These are phyloP conservation scores for Epinotia bilunana DNA, from an alignment of 2,888 invertebrate species.

Conservation along the genomic window DNA sequence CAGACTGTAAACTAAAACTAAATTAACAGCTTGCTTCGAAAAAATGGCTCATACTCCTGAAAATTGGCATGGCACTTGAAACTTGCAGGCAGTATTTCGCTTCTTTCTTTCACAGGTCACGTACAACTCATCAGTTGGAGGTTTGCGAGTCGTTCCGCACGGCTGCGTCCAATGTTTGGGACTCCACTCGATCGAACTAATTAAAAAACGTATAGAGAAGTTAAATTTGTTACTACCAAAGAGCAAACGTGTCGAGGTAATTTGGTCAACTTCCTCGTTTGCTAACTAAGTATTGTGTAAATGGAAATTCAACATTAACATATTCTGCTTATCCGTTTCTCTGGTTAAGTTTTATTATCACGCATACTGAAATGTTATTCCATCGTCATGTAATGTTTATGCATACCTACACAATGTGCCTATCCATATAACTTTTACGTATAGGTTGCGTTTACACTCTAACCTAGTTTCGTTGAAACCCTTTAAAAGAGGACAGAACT, in stretches of 20 bases:
- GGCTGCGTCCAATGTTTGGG: constrained; percentile 37
- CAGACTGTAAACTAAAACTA: neutral
- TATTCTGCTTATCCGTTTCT: too few species aligned
- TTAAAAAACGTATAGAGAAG: constrained; percentile 36
- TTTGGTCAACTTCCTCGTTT: neutral
- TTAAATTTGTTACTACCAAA: constrained; percentile 28
- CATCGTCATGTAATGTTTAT: too few species aligned
- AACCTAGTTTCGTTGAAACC: neutral
- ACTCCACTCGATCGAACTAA: constrained; percentile 32
- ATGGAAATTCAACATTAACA: neutral
- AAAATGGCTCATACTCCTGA: neutral
- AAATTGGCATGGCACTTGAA: constrained; percentile 26
- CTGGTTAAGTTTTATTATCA: too few species aligned
- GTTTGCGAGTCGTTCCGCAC: constrained; percentile 36
- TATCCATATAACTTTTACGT: too few species aligned
- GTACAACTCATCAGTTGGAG: constrained; percentile 41
- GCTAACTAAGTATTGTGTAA: neutral
- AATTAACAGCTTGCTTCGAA: neutral
- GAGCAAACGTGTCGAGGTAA: constrained; percentile 9
- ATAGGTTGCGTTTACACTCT: too few species aligned
- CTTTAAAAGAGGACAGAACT: neutral
- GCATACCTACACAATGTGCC: too few species aligned
- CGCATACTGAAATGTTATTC: too few species aligned
- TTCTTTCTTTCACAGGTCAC: constrained; percentile 35
- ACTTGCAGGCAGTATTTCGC: constrained; percentile 18